These are phyloP conservation scores for Calephelis virginiensis DNA, from an alignment of 1,140 invertebrate species.

Conservation along the genomic window DNA sequence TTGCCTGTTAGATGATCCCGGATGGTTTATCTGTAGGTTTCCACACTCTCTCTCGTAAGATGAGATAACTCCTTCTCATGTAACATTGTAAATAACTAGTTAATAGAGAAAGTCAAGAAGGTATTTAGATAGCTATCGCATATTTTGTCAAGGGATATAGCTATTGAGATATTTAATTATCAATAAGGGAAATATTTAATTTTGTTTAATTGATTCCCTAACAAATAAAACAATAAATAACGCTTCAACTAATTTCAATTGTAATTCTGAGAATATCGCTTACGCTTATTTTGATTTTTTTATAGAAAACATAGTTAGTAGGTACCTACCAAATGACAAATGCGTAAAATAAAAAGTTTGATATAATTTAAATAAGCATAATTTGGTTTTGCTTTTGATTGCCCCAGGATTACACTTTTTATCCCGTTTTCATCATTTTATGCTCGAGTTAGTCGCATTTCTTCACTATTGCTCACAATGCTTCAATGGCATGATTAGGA, in stretches of 20 bases:
- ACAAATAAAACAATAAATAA: too few relatives aligned
- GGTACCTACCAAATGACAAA: too few relatives aligned
- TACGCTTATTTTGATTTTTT: too few relatives aligned
- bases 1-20: neutral
- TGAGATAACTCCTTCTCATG: neutral
- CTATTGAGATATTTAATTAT: too few relatives aligned
- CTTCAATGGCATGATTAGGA: constrained; percentile 40
- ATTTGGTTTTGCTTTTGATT: neutral
- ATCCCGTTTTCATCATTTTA: constrained; percentile 14
- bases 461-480: constrained; percentile 35
- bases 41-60: constrained; percentile 7
- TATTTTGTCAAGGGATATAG: too few relatives aligned
- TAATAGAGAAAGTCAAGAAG: neutral
- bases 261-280: too few relatives aligned
- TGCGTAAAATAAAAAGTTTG: neutral
- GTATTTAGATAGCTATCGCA: neutral
- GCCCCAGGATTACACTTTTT: neutral
- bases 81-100: neutral
- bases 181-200: too few relatives aligned
- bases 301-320: too few relatives aligned
- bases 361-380: neutral
- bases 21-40: neutral
- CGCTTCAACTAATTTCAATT: too few relatives aligned
- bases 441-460: constrained; percentile 32
- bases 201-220: too few relatives aligned